Evolutionary conservation across 2,888 invertebrate species (phyloP).

Genomic region (Ophioninae sp.): DNA sequence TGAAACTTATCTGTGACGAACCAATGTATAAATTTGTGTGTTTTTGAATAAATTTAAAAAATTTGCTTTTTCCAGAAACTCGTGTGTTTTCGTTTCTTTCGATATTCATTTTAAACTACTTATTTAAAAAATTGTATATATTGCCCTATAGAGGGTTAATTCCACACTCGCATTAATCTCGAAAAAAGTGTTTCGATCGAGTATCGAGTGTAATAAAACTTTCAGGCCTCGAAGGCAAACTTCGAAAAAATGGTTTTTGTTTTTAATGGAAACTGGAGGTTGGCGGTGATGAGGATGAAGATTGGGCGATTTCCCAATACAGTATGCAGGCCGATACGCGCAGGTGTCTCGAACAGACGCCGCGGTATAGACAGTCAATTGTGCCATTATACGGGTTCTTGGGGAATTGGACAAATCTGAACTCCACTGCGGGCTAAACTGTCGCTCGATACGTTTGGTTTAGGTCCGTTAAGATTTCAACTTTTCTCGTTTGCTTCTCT

Average conservation of each 20-base stretch:
- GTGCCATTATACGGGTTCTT: slow-evolving; percentile 31
- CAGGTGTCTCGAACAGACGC: background rate
- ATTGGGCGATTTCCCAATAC: background rate
- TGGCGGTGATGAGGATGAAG: background rate
- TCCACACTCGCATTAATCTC: too few relatives aligned
- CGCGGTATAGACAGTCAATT: background rate
- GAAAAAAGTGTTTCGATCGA: too few relatives aligned
- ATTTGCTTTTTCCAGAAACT: too few relatives aligned
- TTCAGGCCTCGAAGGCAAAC: too few relatives aligned
- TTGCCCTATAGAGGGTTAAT: too few relatives aligned
- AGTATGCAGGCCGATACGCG: background rate
- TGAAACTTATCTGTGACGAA: background rate
- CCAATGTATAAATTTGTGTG: background rate
- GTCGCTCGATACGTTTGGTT: slow-evolving; percentile 26
- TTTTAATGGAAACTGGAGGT: background rate
- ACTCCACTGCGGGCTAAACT: background rate
- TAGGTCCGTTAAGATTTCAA: slow-evolving; percentile 25
- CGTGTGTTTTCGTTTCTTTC: too few relatives aligned
- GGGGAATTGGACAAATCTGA: slow-evolving; percentile 26
- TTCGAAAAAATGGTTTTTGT: too few relatives aligned
- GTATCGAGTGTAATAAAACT: too few relatives aligned
- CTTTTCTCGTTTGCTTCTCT: slow-evolving; percentile 6
- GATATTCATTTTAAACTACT: too few relatives aligned
- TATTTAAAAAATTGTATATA: too few relatives aligned
- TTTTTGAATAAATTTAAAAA: too few relatives aligned